Conservation (phyloP, 2,797 vertebrate genomes). For the Emydoidea blandingii region DNA sequence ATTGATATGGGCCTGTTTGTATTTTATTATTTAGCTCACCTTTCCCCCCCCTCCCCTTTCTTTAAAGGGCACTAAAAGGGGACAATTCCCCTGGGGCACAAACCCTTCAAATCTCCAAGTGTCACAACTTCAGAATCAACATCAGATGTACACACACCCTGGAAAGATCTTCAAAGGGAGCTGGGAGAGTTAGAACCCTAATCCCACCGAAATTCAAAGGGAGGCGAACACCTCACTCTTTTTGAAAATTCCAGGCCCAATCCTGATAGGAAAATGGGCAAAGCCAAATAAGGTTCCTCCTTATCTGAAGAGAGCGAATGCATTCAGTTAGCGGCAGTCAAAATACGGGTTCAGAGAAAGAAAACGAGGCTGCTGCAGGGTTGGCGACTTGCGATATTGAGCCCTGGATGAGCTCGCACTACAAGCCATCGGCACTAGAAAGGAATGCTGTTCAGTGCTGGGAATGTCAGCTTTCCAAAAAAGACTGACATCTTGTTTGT, state of each 20-base stretch:
- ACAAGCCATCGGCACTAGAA: neutral
- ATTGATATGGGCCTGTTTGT: accelerated
- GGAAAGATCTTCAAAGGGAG: neutral
- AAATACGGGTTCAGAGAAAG: neutral
- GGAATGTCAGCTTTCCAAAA: neutral
- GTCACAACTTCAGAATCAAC: accelerated
- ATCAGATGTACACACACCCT: neutral
- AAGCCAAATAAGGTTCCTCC: neutral
- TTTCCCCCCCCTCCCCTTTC: neutral
- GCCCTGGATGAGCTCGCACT: neutral
- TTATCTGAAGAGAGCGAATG: neutral
- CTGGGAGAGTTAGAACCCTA: neutral
- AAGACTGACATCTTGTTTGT: neutral
- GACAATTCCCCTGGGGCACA: neutral
- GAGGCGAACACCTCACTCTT: neutral
- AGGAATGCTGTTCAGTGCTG: neutral
- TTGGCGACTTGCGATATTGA: neutral
- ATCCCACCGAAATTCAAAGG: neutral
- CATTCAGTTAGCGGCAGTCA: neutral
- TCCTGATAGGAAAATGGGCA: neutral
- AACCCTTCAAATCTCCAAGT: neutral
- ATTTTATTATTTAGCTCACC: accelerated
- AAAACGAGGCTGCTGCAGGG: neutral
- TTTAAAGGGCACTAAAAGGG: neutral
- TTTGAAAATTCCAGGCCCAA: neutral